These are phyloP conservation scores for Zygaena filipendulae DNA, from an alignment of 2,888 invertebrate genomes.

Conservation along the genomic window DNA sequence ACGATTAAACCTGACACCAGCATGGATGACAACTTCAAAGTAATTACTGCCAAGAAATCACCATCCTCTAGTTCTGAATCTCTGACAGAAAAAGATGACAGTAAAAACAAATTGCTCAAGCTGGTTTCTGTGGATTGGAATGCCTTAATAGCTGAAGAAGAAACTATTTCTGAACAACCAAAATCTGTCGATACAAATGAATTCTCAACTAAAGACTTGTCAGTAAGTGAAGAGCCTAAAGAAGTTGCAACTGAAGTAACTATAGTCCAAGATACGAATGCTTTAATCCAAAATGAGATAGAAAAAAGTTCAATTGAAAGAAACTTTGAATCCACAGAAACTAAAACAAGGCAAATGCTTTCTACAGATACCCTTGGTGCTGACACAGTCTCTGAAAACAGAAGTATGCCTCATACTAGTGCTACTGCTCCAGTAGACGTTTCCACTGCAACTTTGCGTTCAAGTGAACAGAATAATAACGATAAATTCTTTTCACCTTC, in stretches of 20 bases:
- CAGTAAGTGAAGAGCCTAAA: conserved; percentile 19
- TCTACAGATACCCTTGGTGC: conserved; percentile 1
- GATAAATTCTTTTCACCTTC: conserved; percentile 32
- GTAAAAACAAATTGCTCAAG: conserved; percentile 3
- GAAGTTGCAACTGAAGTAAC: conserved; percentile 49
- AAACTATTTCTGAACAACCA: conserved; percentile 26
- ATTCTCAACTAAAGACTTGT: conserved; percentile 7
- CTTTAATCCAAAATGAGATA: conserved; percentile 18
- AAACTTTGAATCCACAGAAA: conserved; percentile 9
- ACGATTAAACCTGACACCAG: background rate
- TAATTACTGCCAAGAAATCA: too few species aligned
- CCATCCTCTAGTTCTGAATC: too few species aligned
- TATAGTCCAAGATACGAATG: conserved; percentile 33
- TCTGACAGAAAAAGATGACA: conserved; percentile 8
- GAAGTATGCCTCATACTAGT: background rate
- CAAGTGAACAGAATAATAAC: conserved; percentile 52
- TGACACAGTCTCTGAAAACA: conserved; percentile 2
- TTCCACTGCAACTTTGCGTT: conserved; percentile 11
- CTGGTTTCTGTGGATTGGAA: conserved; percentile 50
- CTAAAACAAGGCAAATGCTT: conserved; percentile 8
- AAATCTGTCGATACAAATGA: conserved; percentile 19
- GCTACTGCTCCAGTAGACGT: conserved; percentile 12
- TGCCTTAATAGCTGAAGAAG: conserved; percentile 48
- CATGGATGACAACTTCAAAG: too few species aligned
- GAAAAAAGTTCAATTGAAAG: conserved; percentile 10